Percentiles rank a stretch among this genome's conserved stretches.
These are phyloP conservation scores for Drosophila tanythrix DNA, from an alignment of 2,888 invertebrate genomes.

Conservation along the genomic window DNA sequence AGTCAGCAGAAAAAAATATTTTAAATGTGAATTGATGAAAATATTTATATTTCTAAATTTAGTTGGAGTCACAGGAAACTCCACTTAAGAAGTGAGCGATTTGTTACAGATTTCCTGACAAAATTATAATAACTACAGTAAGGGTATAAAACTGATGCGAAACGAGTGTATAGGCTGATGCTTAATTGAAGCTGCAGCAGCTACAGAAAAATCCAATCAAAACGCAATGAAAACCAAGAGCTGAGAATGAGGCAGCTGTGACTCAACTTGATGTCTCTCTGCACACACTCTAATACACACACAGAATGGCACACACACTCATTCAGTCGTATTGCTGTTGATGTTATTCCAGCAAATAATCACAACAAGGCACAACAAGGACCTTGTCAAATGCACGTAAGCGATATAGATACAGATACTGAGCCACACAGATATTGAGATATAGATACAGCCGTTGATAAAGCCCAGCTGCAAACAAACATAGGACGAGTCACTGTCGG, in stretches of 20 bases:
- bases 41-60: not conserved
- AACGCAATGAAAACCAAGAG: slow-evolving; percentile 70
- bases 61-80: not conserved
- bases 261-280: slow-evolving; percentile 25
- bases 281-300: not conserved
- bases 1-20: not conserved
- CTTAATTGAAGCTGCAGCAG: slow-evolving; percentile 73
- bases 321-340: slow-evolving; percentile 45
- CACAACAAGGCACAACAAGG: slow-evolving; percentile 63
- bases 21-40: not conserved
- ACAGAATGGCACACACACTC: slow-evolving; percentile 7
- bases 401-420: slow-evolving; percentile 60
- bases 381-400: slow-evolving; percentile 75
- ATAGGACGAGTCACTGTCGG: slow-evolving; percentile 7
- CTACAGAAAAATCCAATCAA: slow-evolving; percentile 77
- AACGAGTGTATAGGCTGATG: slow-evolving; percentile 36
- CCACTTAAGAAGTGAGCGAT: no score
- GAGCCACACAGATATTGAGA: slow-evolving; percentile 48
- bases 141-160: slow-evolving; percentile 31
- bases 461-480: slow-evolving; percentile 55
- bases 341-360: slow-evolving; percentile 78
- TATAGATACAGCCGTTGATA: slow-evolving; percentile 57
- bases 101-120: not conserved
- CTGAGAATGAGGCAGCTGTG: slow-evolving; percentile 43
- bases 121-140: not conserved